Conservation (phyloP, 2,797 vertebrate genomes). For the Sarcoramphus papa region DNA sequence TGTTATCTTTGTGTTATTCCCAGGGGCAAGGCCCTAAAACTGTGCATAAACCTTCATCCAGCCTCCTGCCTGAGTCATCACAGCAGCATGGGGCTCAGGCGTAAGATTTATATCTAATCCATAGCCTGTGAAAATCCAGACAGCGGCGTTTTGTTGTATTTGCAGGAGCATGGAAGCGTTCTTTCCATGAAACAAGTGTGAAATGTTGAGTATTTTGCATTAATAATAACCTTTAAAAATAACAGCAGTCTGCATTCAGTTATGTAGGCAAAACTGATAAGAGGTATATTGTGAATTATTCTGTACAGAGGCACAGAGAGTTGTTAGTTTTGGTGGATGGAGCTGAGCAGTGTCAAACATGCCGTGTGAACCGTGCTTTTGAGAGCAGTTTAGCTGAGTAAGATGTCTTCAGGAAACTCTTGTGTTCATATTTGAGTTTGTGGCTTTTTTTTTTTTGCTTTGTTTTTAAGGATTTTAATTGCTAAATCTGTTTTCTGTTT, state of each 20-base stretch:
- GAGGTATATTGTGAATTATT: neutral
- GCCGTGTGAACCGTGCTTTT: accelerated
- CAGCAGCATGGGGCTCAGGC: neutral
- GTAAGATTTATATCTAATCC: neutral
- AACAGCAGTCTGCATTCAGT: neutral
- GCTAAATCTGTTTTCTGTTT: neutral
- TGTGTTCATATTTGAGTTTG: neutral
- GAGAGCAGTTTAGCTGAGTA: neutral
- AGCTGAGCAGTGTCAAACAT: neutral
- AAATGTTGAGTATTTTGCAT: neutral
- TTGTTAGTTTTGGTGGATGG: neutral
- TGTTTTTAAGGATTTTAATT: neutral
- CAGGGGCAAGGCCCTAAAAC: neutral
- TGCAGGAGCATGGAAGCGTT: neutral
- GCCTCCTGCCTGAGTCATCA: neutral
- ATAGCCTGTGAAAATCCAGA: neutral
- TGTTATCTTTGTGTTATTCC: neutral
- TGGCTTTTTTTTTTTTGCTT: neutral
- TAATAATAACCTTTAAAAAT: neutral
- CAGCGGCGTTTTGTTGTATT: neutral
- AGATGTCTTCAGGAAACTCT: neutral
- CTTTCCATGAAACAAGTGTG: accelerated
- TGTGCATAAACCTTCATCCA: neutral
- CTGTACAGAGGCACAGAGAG: accelerated
- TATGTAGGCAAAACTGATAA: neutral